Conservation (phyloP, 1,140 invertebrate genomes). For the Aphelinus atriplicis region DNA sequence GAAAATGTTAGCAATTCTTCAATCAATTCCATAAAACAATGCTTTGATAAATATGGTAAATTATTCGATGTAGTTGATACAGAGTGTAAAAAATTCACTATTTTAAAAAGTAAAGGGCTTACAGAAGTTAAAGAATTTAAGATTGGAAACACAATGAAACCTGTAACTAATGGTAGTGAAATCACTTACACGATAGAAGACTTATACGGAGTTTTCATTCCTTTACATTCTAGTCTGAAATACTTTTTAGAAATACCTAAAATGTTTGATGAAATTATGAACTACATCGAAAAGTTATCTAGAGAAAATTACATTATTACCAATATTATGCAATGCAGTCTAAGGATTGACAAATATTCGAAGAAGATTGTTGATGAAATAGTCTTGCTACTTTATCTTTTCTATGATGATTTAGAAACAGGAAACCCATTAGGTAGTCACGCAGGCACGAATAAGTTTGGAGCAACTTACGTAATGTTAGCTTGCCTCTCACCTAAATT, state of each 20-base stretch:
- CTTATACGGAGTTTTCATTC: neutral
- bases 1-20: too few species aligned
- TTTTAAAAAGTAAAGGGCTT: constrained; percentile 27
- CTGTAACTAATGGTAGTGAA: constrained; percentile 6
- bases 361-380: neutral
- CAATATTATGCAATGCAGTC: neutral
- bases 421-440: constrained; percentile 14
- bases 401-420: constrained; percentile 14
- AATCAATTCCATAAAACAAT: too few species aligned
- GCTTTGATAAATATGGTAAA: constrained; percentile 2
- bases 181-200: neutral
- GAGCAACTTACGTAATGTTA: neutral
- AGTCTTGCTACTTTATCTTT: neutral
- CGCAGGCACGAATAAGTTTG: constrained; percentile 6
- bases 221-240: neutral
- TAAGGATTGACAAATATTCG: constrained; percentile 4
- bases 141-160: constrained; percentile 16
- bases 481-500: neutral
- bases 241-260: constrained; percentile 10
- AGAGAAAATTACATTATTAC: constrained; percentile 5
- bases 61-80: constrained; percentile 24
- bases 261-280: neutral
- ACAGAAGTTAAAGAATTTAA: constrained; percentile 25
- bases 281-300: neutral
- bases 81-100: constrained; percentile 25